Evolutionary conservation across 2,888 invertebrate species (phyloP).

Genomic region (Cephus pygmeus): DNA sequence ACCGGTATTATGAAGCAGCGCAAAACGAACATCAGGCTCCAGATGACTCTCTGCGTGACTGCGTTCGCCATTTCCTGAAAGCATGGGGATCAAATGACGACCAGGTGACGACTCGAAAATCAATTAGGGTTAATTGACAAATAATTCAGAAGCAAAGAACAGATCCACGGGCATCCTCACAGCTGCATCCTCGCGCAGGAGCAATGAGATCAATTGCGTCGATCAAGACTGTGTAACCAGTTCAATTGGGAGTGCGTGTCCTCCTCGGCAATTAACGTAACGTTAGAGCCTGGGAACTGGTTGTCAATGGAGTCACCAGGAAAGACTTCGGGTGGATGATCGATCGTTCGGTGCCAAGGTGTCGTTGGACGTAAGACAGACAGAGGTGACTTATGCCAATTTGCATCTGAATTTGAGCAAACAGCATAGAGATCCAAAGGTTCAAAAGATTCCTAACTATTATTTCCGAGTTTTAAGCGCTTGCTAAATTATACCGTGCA

Average conservation of each 20-base stretch:
- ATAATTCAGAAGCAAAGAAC: background rate
- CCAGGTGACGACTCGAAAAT: too few species aligned
- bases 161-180: background rate
- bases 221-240: background rate
- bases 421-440: background rate
- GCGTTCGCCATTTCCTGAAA: slow-evolving; percentile 30
- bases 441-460: background rate
- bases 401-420: background rate
- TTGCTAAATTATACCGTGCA: background rate
- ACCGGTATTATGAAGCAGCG: slow-evolving; percentile 36
- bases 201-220: background rate
- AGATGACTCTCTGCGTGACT: slow-evolving; percentile 26
- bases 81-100: background rate
- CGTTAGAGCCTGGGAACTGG: background rate
- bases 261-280: background rate
- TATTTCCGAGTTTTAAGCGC: too few species aligned
- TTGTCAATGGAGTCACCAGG: background rate
- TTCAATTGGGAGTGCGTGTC: background rate
- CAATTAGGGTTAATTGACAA: background rate
- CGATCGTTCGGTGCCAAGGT: background rate
- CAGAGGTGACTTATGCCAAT: background rate
- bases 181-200: background rate
- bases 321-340: background rate
- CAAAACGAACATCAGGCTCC: slow-evolving; percentile 29
- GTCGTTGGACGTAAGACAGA: background rate